Conservation (phyloP, 1,140 invertebrate species). For the Scaptomyza pallida region DNA sequence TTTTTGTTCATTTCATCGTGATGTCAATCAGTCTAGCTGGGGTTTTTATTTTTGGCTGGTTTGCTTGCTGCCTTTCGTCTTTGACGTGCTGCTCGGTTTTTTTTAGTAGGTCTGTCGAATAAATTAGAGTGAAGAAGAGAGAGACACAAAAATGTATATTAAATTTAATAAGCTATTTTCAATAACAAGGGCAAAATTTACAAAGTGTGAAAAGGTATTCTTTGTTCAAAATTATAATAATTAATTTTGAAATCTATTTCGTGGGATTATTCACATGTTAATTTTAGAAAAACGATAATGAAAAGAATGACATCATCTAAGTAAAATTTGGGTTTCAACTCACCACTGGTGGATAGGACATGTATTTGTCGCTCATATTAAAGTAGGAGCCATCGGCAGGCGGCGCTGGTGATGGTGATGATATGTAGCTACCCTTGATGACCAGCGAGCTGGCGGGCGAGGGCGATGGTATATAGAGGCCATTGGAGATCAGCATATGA, state of each 20-base stretch:
- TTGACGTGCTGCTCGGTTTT: constrained; percentile 50
- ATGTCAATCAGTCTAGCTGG: constrained; percentile 78
- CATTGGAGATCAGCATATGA: constrained; percentile 79
- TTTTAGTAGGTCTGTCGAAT: constrained; percentile 63
- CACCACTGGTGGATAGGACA: constrained; percentile 88
- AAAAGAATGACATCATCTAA: too few relatives aligned
- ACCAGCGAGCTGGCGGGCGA: constrained; percentile 79
- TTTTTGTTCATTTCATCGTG: neutral
- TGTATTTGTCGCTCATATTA: constrained; percentile 90
- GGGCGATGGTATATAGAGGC: constrained; percentile 74
- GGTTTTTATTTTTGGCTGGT: constrained; percentile 46
- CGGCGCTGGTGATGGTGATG: constrained; percentile 88
- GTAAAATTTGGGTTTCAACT: constrained; percentile 71
- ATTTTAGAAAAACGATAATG: too few relatives aligned
- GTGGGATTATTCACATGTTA: neutral
- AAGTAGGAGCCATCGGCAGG: constrained; percentile 91
- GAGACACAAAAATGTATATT: constrained; percentile 41
- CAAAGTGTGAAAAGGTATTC: neutral
- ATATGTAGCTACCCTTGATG: constrained; percentile 84
- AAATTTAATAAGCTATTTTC: constrained; percentile 39
- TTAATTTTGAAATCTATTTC: neutral
- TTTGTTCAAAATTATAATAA: neutral
- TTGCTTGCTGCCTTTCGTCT: constrained; percentile 54
- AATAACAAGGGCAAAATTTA: neutral
- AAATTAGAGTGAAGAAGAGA: constrained; percentile 21